Conservation (phyloP, 1,140 invertebrate species). For the Heterodera carotae region DNA sequence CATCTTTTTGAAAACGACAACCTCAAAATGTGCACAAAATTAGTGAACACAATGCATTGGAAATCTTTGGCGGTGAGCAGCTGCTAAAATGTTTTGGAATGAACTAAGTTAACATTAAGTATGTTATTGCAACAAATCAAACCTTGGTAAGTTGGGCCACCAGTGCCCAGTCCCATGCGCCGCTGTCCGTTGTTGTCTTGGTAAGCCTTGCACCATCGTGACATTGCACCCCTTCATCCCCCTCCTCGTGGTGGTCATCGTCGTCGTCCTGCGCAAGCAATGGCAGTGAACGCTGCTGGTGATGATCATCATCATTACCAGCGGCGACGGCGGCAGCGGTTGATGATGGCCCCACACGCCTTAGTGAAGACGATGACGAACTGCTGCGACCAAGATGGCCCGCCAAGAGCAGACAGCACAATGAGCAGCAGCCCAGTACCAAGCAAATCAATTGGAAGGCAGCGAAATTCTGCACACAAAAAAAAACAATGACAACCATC, state of each 20-base stretch:
- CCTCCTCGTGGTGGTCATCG: too few relatives aligned
- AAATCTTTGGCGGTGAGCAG: constrained; percentile 53
- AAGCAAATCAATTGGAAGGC: constrained; percentile 62
- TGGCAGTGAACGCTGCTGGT: not conserved
- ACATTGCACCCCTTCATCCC: too few relatives aligned
- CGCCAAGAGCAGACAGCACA: constrained; percentile 47
- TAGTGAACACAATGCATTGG: constrained; percentile 52
- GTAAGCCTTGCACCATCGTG: too few relatives aligned
- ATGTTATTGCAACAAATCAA: not conserved
- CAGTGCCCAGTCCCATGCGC: not conserved
- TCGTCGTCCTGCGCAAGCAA: constrained; percentile 1
- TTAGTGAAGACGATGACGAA: too few relatives aligned
- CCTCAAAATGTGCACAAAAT: constrained; percentile 61
- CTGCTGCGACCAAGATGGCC: constrained; percentile 41
- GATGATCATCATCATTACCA: too few relatives aligned
- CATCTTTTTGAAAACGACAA: too few relatives aligned
- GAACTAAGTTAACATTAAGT: not conserved
- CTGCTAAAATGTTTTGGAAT: constrained; percentile 22
- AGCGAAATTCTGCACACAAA: constrained; percentile 59
- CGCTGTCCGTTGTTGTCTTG: not conserved
- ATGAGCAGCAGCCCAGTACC: constrained; percentile 55
- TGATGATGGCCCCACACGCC: too few relatives aligned
- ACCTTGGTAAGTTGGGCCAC: constrained; percentile 14
- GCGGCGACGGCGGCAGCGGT: too few relatives aligned
- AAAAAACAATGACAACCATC: not conserved